Evolutionary conservation across 2,113 vertebrate genomes (phyloP), one percentile per base, ranked within the genome.

Genomic region (Pimephales promelas): DNA sequence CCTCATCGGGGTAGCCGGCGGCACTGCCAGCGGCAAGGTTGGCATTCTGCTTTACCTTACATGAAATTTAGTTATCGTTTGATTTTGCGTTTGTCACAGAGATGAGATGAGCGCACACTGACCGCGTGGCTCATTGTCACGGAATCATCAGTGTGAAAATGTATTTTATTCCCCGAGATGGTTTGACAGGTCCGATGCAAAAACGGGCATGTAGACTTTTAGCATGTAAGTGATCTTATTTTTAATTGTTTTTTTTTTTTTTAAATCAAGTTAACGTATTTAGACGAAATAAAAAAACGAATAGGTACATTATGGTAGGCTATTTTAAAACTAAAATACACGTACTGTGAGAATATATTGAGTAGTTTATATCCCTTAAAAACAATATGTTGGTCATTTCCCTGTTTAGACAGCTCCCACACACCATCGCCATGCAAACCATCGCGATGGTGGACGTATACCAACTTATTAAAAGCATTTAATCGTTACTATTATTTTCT

Each of bases 21-120:
- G 97, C 81, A 97, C 96, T 6, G 97, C 97, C 87, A 98, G 97
- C 93, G 97, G 97, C 85, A 98, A 98, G 95, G 96, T 97, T 86
- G 80, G 92, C 85, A n/a, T 56, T 84, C 62, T 22, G 49, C 20
- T 83, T 75, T 64, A 13, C 59, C 45, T 84, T 64, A 70, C 28
- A 20, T 26, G 9, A 10, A 72, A n/a, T 16, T 59, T 77, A 79
- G 40, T 81, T 36, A 56, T 36, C 14, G 66, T 31, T 24, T 83
- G 5, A n/a, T 82, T 81, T 47, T 71, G 28, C 73, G 75, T 71
- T 72, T 64, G 54, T 52, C 28, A 71, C 45, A 40, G 68, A 57
- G 62, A 79, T 64, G 85, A 70, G 74, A 26, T 24, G n/a, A 72
- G 40, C 43, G 40, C 70, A 61, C 36, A 26, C 43, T 24, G 81